Evolutionary conservation across 2,888 invertebrate genomes (phyloP).

Genomic region (Caenorhabditis panamensis): DNA sequence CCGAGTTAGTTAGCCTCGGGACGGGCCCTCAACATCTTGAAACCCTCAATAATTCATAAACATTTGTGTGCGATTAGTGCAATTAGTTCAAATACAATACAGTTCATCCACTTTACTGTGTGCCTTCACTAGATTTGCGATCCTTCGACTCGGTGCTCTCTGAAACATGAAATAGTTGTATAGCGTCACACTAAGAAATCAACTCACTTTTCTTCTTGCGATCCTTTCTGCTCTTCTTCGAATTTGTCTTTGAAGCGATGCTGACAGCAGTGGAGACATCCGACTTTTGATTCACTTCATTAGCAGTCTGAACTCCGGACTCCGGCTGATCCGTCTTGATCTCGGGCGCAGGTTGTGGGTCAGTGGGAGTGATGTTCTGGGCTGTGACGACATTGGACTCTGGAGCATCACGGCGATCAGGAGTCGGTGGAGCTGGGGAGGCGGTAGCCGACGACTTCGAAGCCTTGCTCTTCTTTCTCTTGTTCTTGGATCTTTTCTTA

Average conservation of each 20-base stretch:
- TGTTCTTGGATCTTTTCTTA: neutral
- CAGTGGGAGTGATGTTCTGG: neutral
- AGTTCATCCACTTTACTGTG: too few relatives aligned
- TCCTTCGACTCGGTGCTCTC: neutral
- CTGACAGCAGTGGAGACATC: too few relatives aligned
- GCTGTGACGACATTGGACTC: neutral
- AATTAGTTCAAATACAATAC: too few relatives aligned
- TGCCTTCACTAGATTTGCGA: neutral
- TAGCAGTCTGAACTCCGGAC: neutral
- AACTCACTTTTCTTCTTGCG: neutral
- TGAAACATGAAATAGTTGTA: neutral
- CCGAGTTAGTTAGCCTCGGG: too few relatives aligned
- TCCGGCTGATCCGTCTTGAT: constrained; percentile 4
- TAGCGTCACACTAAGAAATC: neutral
- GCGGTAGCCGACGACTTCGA: neutral
- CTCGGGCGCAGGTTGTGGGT: neutral
- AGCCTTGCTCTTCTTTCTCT: constrained; percentile 5
- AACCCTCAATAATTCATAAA: too few relatives aligned
- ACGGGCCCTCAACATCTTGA: too few relatives aligned
- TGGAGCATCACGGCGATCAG: neutral
- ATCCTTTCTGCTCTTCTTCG: neutral
- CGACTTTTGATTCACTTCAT: neutral
- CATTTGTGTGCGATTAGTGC: too few relatives aligned
- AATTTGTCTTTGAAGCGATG: neutral
- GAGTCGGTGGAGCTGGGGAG: neutral